Evolutionary conservation across 1,140 invertebrate species (phyloP), one percentile per base, ranked within the genome.

Genomic region (Caenorhabditis brenneri): DNA sequence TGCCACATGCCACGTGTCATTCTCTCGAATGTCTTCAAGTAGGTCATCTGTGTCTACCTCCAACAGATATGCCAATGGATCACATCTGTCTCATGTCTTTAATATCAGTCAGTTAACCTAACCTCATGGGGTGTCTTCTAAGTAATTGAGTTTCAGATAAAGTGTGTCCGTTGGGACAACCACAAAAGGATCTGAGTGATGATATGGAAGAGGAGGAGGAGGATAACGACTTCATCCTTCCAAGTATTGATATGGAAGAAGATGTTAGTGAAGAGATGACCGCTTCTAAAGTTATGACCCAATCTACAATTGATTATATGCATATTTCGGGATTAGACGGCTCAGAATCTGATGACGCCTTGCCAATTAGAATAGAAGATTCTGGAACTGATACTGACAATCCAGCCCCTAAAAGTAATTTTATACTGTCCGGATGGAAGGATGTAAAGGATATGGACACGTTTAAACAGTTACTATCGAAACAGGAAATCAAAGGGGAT

Each of bases 1-100:
- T 53, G 51, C 48, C 27, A 53, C 51, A 22, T 80, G 27, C 22
- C 27, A 53, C 31, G 79, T 53, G 87, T 84, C 88, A 12, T 89
- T 88, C 69, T 79, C 84, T 22, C 84, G 88, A 27, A 60, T 88
- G 19, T 87, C 88, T 0, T 88, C 88, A 10, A 83, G 83, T 31
- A 84, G 88, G 24, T 88, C 88, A 9, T 85, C 82, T 33, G 87
- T 88, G 15, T 83, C 85, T 36, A 39, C 19, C 0, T 42, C 60
- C 74, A 88, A 88, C 60, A 87, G 88, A 49, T 88, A 88, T 65
- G 69, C 81, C n/a, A 84, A 88, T 31, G 88, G 87, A 27, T 58
- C 74, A 4, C 88, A 89, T 74, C 88, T 83, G 10, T 89, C 88
- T 29, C 2, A 55, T 49, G 84, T 83, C 24, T 53, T 46, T 5